These are phyloP conservation scores for Hyperopisus bebe DNA, from an alignment of 2,113 vertebrate species.

Conservation along the genomic window DNA sequence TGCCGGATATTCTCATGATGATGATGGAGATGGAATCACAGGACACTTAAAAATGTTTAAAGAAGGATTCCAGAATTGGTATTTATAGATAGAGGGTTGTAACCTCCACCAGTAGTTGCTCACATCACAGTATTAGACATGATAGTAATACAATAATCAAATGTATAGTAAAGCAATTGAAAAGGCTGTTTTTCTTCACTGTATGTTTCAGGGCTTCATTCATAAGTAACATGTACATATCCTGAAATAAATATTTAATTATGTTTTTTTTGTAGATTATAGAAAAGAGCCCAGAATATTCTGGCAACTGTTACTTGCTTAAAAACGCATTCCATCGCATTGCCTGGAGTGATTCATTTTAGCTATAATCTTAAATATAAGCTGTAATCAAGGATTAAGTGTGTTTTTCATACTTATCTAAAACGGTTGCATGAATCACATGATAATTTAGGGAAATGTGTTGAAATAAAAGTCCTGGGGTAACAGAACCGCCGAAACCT, in stretches of 20 bases:
- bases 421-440: not conserved
- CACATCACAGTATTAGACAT: not conserved
- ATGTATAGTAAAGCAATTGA: not conserved
- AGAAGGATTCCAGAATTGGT: not conserved
- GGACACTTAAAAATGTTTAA: not conserved
- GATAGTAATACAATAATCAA: not conserved
- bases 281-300: not conserved
- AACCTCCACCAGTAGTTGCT: not conserved
- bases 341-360: not conserved
- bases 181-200: not conserved
- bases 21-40: not conserved
- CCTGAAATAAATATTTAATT: not conserved
- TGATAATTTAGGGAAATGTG: not conserved
- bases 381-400: not conserved
- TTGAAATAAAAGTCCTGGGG: not conserved
- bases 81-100: not conserved
- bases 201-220: not conserved
- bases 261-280: not conserved
- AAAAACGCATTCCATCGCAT: not conserved
- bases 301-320: not conserved
- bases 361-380: not conserved
- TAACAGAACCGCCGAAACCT: not conserved
- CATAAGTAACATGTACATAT: not conserved
- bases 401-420: not conserved
- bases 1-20: not conserved